Evolutionary conservation across 2,888 invertebrate species (phyloP), one percentile per base, ranked within the genome.

Genomic region (Harpalus rubripes): DNA sequence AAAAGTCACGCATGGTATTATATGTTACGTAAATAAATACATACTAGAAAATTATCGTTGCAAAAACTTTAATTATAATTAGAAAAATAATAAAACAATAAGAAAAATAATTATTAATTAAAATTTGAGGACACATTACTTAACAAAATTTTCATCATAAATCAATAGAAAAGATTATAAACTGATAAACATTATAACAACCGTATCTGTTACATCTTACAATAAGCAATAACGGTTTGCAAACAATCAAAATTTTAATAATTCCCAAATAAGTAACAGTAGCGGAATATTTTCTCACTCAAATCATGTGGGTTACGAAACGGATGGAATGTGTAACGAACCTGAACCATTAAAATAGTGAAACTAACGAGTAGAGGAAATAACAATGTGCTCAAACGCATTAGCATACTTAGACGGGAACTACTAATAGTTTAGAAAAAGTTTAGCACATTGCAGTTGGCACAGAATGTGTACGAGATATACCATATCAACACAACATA

Each of bases 261-360:
- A 12, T 52, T 52, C 44, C 44, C 44, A 52, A 52, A 52, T 52
- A 52, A 10, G 10, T 52, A 52, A 52, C 44, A 52, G 44, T 52
- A 52, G 12, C 44, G 10, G 44, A 8, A 52, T 52, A 52, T 52
- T 52, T 52, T 52, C 44, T 52, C 44, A 52, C 44, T 52, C 44
- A 52, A 12, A 68, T 7, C 68, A 39, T 39, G 39, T 68, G 68
- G 26, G 52, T 78, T 78, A 56, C 78, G 78, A 78, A 18, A 78
- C 26, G 68, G 12, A 26, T 56, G 68, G 68, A 10, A 74, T 78
- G 78, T 78, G 56, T 78, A 78, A 78, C 78, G 78, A 78, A 78
- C 78, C 78, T 32, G 78, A 58, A 78, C 68, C 68, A 39, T 68
- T 78, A 56, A 22, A 22, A 22, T 56, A 58, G 78, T 78, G 78